Evolutionary conservation across 2,888 invertebrate genomes (phyloP).

Genomic region (Pycnomerus fuliginosus): DNA sequence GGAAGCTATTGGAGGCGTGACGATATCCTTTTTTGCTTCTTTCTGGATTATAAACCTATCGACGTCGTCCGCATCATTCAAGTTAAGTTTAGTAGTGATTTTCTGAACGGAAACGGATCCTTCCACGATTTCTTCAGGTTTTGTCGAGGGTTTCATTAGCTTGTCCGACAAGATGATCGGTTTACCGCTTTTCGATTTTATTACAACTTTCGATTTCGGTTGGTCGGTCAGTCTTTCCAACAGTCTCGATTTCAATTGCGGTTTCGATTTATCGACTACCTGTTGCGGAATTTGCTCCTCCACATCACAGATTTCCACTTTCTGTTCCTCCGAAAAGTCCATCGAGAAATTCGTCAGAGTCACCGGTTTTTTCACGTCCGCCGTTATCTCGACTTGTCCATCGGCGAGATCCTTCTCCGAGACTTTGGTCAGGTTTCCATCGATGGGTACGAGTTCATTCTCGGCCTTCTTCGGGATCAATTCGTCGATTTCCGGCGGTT

Average conservation of each 20-base stretch:
- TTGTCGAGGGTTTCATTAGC: constrained; percentile 48
- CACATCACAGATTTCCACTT: constrained; percentile 31
- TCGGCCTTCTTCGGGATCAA: constrained; percentile 21
- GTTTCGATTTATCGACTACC: constrained; percentile 21
- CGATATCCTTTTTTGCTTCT: constrained; percentile 28
- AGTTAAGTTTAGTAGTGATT: constrained; percentile 37
- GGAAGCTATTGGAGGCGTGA: no score
- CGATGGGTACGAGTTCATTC: constrained; percentile 51
- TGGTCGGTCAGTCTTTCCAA: constrained; percentile 58
- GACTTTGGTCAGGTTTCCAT: constrained; percentile 61
- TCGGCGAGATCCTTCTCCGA: constrained; percentile 50
- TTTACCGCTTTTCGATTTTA: constrained; percentile 29
- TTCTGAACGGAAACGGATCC: constrained; percentile 41
- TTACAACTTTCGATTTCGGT: constrained; percentile 4
- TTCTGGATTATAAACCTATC: constrained; percentile 50
- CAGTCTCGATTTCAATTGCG: constrained; percentile 55
- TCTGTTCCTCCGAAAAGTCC: constrained; percentile 43
- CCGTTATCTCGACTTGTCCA: constrained; percentile 58
- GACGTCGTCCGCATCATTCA: constrained; percentile 49
- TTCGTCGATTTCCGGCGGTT: no score
- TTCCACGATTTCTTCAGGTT: constrained; percentile 12
- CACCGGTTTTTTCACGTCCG: constrained; percentile 46
- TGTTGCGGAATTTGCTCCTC: constrained; percentile 44
- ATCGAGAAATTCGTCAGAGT: constrained; percentile 47
- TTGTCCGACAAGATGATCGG: constrained; percentile 49